phyloP scores from a whole-genome alignment of 2,888 invertebrate species.

The Parnassius mnemosyne region DNA sequence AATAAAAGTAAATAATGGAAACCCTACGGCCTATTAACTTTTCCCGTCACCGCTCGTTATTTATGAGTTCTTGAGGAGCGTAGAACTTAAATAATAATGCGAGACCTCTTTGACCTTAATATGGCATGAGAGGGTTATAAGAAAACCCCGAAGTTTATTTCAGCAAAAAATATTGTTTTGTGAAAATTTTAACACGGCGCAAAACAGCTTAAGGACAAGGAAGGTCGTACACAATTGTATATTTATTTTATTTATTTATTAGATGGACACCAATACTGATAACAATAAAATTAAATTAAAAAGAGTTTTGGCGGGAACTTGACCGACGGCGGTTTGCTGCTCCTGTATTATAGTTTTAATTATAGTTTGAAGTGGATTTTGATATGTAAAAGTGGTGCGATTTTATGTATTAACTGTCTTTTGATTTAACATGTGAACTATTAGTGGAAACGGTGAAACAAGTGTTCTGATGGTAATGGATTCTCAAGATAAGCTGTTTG shows the following conservation, averaged over 20 bases:
- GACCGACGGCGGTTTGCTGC: too few species aligned
- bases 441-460: too few species aligned
- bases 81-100: constrained; percentile 27
- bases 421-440: too few species aligned
- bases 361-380: too few species aligned
- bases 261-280: not conserved
- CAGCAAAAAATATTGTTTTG: constrained; percentile 5
- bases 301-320: too few species aligned
- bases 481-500: too few species aligned
- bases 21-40: constrained; percentile 27
- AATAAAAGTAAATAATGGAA: constrained; percentile 15
- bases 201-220: constrained; percentile 2
- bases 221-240: constrained; percentile 4
- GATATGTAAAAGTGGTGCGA: too few species aligned
- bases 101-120: constrained; percentile 8
- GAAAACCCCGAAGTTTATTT: constrained; percentile 14
- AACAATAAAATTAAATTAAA: not conserved
- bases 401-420: too few species aligned
- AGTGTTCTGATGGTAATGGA: too few species aligned
- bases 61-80: constrained; percentile 25
- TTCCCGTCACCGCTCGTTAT: constrained; percentile 27
- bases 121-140: constrained; percentile 14
- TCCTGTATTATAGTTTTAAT: too few species aligned
- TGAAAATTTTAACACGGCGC: not conserved
- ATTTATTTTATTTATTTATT: not conserved